Evolutionary conservation across 2,797 vertebrate species (phyloP), one percentile per base, ranked within the genome.

Genomic region (Rhinophrynus dorsalis): DNA sequence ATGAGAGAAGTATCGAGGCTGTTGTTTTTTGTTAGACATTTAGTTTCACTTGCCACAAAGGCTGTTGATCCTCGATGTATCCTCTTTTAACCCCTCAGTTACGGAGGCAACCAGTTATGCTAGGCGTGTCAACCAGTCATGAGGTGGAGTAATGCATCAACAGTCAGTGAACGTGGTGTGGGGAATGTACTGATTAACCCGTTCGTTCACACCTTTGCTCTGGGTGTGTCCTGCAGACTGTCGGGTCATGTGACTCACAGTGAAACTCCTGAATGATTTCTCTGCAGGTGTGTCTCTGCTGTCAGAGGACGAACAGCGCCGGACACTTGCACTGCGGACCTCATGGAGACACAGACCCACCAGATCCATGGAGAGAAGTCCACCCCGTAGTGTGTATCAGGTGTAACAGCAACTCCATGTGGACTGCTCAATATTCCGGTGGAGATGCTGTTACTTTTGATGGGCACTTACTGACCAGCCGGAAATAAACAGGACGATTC

Each of bases 321-420:
- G 1, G 8, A 20, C 12, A 13, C 7, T 12, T 11, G 47, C 18
- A 50, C 44, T 44, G 23, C 1, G 33, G 33, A 38, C 12, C 33
- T 5, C 0, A 30, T 29, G 1, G 18, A 45, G 13, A 20, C 37
- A 40, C 9, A 8, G 40, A 6, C 15, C 20, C 10, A 9, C 30
- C 21, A 6, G 60, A 33, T n/a, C n/a, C 6, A 4, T 24, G 11
- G 0, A 18, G 2, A 42, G 30, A 67, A 66, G 74, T n/a, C 8
- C 0, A 6, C 74, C 32, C 40, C 65, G 3, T 69, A 47, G 81
- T 85, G 66, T 65, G 78, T 81, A 85, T 89, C 88, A 82, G 40
- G 74, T 92, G 88, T 91, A 90, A 92, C 89, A 92, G 90, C 88
- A 91, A 90, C 86, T 92, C 89, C 90, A 92, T 88, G 81, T 89